Evolutionary conservation across 2,113 vertebrate species (phyloP).

Genomic region (Protobothrops mucrosquamatus): DNA sequence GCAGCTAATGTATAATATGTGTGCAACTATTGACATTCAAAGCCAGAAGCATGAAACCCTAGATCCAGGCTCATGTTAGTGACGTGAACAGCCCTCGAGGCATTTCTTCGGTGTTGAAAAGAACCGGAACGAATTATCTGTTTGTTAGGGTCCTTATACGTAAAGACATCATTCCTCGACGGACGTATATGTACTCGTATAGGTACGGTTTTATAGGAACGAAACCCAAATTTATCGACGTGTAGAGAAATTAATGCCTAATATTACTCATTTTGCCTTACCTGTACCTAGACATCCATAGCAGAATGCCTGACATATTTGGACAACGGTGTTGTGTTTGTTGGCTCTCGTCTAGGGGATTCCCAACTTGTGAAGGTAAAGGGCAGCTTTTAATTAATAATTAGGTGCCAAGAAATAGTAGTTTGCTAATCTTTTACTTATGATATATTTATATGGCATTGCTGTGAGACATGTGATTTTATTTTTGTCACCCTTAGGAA

Average conservation of each 20-base stretch:
- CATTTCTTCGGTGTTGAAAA: too few relatives aligned
- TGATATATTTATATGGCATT: accelerated
- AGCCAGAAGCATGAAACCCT: not conserved
- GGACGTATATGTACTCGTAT: too few relatives aligned
- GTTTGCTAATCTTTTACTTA: accelerated
- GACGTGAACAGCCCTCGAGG: too few relatives aligned
- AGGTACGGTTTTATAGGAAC: too few relatives aligned
- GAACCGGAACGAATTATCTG: too few relatives aligned
- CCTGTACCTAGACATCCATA: slow-evolving; percentile 85
- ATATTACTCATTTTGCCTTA: not conserved
- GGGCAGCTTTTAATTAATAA: not conserved
- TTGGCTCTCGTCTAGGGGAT: slow-evolving; percentile 94
- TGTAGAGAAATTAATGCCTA: too few relatives aligned
- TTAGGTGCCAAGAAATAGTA: accelerated
- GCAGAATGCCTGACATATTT: slow-evolving; percentile 96
- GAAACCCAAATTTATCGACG: too few relatives aligned
- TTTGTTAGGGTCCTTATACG: too few relatives aligned
- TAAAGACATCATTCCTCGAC: too few relatives aligned
- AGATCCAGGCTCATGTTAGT: too few relatives aligned
- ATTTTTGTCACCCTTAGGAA: not conserved
- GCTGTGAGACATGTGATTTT: accelerated
- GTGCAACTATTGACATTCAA: not conserved
- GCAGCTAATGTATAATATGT: not conserved
- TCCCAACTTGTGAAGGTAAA: slow-evolving; percentile 95
- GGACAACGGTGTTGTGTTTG: slow-evolving; percentile 96